A percentile compares a stretch with the other conserved stretches of the same genome.
Conservation (phyloP, 1,140 invertebrate genomes). For the Lucilia sericata region DNA sequence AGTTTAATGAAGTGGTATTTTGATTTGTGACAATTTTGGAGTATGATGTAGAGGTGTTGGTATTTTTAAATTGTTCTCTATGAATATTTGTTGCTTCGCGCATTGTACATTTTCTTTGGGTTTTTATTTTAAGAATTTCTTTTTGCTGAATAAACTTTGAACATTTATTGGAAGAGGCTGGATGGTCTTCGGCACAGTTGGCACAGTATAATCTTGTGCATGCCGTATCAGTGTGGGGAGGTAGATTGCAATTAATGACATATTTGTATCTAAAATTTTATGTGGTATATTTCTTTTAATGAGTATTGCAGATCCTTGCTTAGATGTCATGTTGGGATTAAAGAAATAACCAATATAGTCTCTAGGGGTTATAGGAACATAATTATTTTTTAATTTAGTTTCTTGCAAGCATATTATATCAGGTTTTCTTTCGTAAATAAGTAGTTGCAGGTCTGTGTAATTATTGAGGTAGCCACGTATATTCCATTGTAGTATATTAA, state of each 20-base stretch:
- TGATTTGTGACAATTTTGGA: no score
- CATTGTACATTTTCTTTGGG: no score
- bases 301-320: not conserved
- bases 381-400: not conserved
- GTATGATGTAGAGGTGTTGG: no score
- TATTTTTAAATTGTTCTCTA: no score
- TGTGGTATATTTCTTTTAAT: not conserved
- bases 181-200: no score
- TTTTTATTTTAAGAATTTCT: no score
- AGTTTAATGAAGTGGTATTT: not conserved
- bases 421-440: not conserved
- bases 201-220: no score
- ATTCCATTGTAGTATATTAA: slow-evolving; percentile 34
- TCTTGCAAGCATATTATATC: slow-evolving; percentile 32
- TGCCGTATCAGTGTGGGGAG: no score
- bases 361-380: not conserved
- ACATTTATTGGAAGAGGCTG: no score
- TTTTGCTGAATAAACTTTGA: no score
- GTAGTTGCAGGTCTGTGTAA: not conserved
- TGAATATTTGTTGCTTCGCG: no score
- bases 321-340: no score
- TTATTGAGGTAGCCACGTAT: slow-evolving; percentile 9
- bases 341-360: slow-evolving; percentile 20
- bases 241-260: not conserved
- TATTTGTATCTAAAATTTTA: not conserved